Evolutionary conservation across 2,113 vertebrate species (phyloP).

Genomic region (Sebastes fasciatus): DNA sequence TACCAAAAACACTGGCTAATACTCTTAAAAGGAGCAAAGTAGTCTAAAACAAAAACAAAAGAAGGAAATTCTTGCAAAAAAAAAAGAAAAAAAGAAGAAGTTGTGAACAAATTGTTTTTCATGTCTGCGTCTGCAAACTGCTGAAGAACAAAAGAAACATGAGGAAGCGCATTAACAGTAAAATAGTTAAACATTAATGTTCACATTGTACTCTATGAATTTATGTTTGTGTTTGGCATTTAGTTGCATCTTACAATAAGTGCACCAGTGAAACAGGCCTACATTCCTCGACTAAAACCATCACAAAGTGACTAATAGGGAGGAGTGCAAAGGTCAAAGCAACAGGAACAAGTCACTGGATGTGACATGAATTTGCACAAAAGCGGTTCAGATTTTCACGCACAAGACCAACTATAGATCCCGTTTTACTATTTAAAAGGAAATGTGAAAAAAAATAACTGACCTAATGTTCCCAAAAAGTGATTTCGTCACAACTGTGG

Average conservation of each 20-base stretch:
- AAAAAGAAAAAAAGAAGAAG: slow-evolving; percentile 50
- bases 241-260: slow-evolving; percentile 16
- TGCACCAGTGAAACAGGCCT: slow-evolving; percentile 48
- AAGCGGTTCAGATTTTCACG: slow-evolving; percentile 40
- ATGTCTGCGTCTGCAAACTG: slow-evolving; percentile 49
- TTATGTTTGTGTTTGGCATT: slow-evolving; percentile 31
- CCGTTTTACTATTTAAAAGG: slow-evolving; percentile 54
- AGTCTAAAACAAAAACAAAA: slow-evolving; percentile 77
- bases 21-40: slow-evolving; percentile 70
- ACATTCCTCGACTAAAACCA: slow-evolving; percentile 73
- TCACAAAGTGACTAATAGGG: slow-evolving; percentile 71
- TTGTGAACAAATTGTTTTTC: slow-evolving; percentile 58
- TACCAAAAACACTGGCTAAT: slow-evolving; percentile 77
- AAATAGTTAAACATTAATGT: slow-evolving; percentile 24
- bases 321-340: slow-evolving; percentile 73
- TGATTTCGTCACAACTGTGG: slow-evolving; percentile 75
- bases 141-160: slow-evolving; percentile 20
- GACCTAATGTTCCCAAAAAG: slow-evolving; percentile 62
- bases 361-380: slow-evolving; percentile 55
- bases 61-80: slow-evolving; percentile 55
- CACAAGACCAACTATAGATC: slow-evolving; percentile 40
- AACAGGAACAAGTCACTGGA: slow-evolving; percentile 74
- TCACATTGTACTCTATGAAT: background rate
- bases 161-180: slow-evolving; percentile 27
- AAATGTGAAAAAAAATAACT: slow-evolving; percentile 57